These are phyloP conservation scores for Microtus montanus DNA, from an alignment of 2,113 vertebrate genomes.

Conservation along the genomic window DNA sequence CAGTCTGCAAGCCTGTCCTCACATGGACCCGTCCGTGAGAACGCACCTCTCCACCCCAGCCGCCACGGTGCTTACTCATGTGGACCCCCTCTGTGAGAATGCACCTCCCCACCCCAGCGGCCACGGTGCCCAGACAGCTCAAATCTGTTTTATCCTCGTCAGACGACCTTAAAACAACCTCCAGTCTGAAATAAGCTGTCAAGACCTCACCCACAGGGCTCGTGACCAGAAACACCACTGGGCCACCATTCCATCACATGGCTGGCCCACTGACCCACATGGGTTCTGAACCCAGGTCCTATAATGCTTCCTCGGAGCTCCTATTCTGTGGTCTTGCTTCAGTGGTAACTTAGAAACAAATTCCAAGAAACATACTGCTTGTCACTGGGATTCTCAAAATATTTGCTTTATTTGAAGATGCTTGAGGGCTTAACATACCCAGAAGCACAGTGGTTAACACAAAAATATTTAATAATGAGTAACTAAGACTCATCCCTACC, in stretches of 20 bases:
- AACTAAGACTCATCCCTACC: neutral
- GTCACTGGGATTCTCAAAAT: neutral
- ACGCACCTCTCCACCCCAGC: neutral
- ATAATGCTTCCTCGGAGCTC: neutral
- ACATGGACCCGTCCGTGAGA: too few species aligned
- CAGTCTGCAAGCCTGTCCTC: rapidly evolving
- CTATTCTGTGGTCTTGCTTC: neutral
- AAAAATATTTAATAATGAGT: neutral
- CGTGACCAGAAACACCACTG: neutral
- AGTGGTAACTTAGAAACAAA: neutral
- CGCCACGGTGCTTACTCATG: neutral
- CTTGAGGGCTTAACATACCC: neutral
- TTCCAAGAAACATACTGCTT: neutral
- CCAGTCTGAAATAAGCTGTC: neutral
- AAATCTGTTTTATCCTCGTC: neutral
- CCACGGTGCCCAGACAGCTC: neutral
- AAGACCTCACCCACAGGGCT: neutral
- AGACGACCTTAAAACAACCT: neutral
- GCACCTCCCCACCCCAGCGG: neutral
- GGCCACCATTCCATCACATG: neutral
- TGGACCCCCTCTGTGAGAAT: too few species aligned
- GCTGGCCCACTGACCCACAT: neutral
- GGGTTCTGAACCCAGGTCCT: neutral
- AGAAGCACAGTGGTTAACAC: neutral
- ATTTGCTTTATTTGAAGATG: neutral